phyloP scores from a whole-genome alignment of 2,888 invertebrate genomes.

The Argyresthia goedartella region DNA sequence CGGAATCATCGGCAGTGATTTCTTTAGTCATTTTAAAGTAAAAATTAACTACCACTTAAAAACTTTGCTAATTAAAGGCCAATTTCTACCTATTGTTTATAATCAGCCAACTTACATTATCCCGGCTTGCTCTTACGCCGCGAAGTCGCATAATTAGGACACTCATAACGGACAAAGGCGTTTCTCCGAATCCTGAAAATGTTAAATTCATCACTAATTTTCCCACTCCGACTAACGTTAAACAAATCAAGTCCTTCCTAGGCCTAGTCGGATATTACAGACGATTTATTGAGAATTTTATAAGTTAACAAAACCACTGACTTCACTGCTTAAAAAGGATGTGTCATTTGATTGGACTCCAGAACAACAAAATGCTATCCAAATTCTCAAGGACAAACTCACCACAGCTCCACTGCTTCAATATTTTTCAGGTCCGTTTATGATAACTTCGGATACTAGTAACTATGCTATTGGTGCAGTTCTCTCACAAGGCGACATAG shows the following conservation, averaged over 20 bases:
- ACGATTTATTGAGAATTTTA: too few species aligned
- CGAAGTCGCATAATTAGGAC: not conserved
- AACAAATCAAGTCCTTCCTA: not conserved
- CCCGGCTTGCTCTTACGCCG: not conserved
- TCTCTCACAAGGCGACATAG: too few species aligned
- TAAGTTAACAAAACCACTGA: too few species aligned
- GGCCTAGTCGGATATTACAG: too few species aligned
- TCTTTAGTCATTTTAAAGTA: too few species aligned
- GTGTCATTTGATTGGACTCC: not conserved
- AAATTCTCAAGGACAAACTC: slow-evolving; percentile 9
- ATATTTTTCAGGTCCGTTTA: slow-evolving; percentile 13
- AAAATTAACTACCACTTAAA: too few species aligned
- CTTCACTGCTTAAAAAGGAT: not conserved
- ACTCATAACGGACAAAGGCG: not conserved
- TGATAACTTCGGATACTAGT: too few species aligned
- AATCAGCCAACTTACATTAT: too few species aligned
- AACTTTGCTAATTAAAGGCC: too few species aligned
- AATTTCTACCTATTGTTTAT: too few species aligned
- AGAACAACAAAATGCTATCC: slow-evolving; percentile 6
- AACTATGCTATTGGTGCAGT: too few species aligned
- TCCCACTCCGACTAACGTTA: not conserved
- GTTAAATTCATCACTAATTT: slow-evolving; percentile 10
- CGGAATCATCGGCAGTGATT: slow-evolving; percentile 5
- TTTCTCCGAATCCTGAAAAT: slow-evolving; percentile 26
- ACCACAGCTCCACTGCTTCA: slow-evolving; percentile 8